Base-by-base conservation (phyloP, 2,797 vertebrate species). In the Artibeus jamaicensis region DNA sequence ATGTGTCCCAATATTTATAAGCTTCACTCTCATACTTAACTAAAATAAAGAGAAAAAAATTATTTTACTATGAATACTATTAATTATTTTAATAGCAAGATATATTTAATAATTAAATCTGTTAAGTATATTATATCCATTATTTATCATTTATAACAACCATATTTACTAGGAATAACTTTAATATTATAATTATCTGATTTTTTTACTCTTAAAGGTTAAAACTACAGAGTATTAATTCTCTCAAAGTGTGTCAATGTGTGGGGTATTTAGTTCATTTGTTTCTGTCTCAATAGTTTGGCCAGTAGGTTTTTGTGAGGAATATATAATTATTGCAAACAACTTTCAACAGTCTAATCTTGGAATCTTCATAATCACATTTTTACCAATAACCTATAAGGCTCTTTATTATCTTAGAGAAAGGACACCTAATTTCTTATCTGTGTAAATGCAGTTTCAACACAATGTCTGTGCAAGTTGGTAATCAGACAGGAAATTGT, bases 21-120 rank as follows among this genome's bases (percentile, higher is more conserved):
- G 99, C 99, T 24, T 99, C 98, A 96, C 91, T 98, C 96, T 99
- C 99, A 97, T 99, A 99, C 98, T 98, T 99, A 88, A 98, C 99
- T 99, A 96, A 96, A 98, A 98, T 76, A 94, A 95, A 98, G 21
- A 95, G 29, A 59, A 87, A 94, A 95, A 96, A 87, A 50, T 85
- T 71, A 93, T 95, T 92, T 97, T 88, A 94, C 48, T 91, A 67
- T 87, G 34, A 96, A 85, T 93, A 77, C n/a, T 77, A 81, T 93
- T 96, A 62, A 24, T 46, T 88, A 71, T 79, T 87, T 89, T 84
- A 59, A 74, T 86, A 90, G 67, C 9, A n/a, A 84, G 65, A 59
- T 53, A 53, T 59, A 74, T 81, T 82, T 86, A 89, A 68, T 53
- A 82, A 89, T 85, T 78, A 94, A 92, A 84, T 24, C 24, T 77